phyloP scores from a whole-genome alignment of 2,113 vertebrate genomes.

The Halichoeres trimaculatus region DNA sequence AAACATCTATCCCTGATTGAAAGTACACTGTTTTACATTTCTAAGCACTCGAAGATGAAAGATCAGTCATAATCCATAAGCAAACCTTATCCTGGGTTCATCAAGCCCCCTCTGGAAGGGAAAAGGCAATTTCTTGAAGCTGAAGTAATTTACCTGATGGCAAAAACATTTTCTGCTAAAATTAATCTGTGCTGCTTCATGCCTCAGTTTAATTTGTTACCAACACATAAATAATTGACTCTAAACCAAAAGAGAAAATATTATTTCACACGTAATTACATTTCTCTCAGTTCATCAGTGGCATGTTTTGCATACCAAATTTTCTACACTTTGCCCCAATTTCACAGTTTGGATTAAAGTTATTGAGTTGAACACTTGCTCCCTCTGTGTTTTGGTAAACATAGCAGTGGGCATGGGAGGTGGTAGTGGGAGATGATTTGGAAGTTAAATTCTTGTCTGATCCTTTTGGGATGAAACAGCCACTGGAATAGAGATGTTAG shows the following conservation, averaged over 20 bases:
- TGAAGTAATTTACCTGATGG: conserved; percentile 55
- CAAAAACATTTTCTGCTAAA: conserved; percentile 52
- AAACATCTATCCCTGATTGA: conserved; percentile 16
- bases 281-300: conserved; percentile 53
- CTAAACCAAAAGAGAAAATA: conserved; percentile 64
- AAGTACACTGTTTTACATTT: conserved; percentile 3
- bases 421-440: not conserved
- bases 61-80: conserved; percentile 30
- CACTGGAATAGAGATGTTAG: not conserved
- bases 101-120: conserved; percentile 21
- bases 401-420: conserved; percentile 7
- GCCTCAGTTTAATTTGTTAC: conserved; percentile 49
- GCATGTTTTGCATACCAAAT: conserved; percentile 59
- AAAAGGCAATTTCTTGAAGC: conserved; percentile 35
- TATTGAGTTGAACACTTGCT: conserved; percentile 5
- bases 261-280: conserved; percentile 66
- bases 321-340: conserved; percentile 38
- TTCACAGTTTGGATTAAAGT: conserved; percentile 53
- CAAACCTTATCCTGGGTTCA: conserved; percentile 42
- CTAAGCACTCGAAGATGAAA: conserved; percentile 14
- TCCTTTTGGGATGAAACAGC: conserved; percentile 1
- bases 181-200: conserved; percentile 43
- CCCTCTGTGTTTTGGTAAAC: conserved; percentile 42
- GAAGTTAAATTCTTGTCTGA: conserved; percentile 4
- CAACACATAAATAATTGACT: conserved; percentile 56